Conservation (phyloP, 2,797 vertebrate species). For the Remorina albescens region DNA sequence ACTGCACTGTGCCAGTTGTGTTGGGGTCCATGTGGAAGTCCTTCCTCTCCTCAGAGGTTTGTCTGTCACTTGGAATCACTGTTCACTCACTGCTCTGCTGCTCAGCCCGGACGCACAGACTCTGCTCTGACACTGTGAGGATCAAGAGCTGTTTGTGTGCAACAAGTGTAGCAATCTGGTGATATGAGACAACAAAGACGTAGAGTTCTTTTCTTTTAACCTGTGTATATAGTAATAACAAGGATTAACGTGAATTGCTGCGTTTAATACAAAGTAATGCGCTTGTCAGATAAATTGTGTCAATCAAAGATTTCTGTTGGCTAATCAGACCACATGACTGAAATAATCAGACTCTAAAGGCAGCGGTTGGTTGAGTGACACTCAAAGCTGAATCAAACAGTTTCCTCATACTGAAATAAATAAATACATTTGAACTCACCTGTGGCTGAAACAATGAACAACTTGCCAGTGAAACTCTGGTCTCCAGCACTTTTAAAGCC, state of each 20-base stretch:
- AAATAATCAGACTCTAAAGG: neutral
- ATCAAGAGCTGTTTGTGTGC: neutral
- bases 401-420: conserved; percentile 1
- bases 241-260: neutral
- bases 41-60: conserved; percentile 10
- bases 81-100: neutral
- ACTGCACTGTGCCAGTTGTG: conserved; percentile 64
- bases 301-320: neutral
- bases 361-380: neutral
- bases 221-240: neutral
- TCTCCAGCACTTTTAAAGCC: conserved; percentile 36
- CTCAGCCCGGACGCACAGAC: conserved; percentile 13
- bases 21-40: conserved; percentile 60
- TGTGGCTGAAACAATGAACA: conserved; percentile 22
- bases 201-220: neutral
- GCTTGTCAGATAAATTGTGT: neutral
- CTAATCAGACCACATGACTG: neutral
- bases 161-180: neutral
- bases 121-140: neutral
- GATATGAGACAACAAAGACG: neutral
- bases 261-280: neutral
- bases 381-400: neutral
- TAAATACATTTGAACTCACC: conserved; percentile 48
- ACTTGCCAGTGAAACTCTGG: conserved; percentile 5
- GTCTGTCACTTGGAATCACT: conserved; percentile 16